These are phyloP conservation scores for Hylyphantes graminicola DNA, from an alignment of 1,140 invertebrate species.

Conservation along the genomic window DNA sequence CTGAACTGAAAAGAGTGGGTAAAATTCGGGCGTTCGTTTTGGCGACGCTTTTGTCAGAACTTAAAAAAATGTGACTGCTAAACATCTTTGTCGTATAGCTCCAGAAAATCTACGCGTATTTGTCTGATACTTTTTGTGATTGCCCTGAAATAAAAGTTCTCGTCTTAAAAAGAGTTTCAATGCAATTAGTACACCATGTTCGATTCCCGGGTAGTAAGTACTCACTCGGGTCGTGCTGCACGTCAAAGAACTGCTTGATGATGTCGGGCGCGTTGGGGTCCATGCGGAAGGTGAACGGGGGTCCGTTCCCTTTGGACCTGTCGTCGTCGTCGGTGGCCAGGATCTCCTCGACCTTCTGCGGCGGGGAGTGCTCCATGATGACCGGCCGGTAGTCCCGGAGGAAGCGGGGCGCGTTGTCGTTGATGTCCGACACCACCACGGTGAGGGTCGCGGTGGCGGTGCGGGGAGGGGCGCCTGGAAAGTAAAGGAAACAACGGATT, in stretches of 20 bases:
- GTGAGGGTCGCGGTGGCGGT: conserved; percentile 95
- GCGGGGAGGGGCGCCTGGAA: conserved; percentile 77
- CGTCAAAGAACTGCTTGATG: conserved; percentile 92
- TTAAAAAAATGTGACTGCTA: too few species aligned
- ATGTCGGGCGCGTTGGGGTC: conserved; percentile 93
- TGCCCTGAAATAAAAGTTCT: too few species aligned
- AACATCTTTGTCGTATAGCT: too few species aligned
- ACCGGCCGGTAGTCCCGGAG: conserved; percentile 89
- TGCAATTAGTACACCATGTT: too few species aligned
- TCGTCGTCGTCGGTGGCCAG: conserved; percentile 96
- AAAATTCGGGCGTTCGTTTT: too few species aligned
- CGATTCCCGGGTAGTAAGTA: too few species aligned
- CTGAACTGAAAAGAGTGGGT: too few species aligned
- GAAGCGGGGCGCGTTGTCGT: conserved; percentile 80
- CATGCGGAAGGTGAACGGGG: conserved; percentile 92
- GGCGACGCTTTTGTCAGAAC: too few species aligned
- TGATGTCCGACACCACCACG: conserved; percentile 95
- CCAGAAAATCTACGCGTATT: too few species aligned
- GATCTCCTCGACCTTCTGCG: conserved; percentile 91
- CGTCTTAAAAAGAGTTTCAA: too few species aligned
- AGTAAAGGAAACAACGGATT: neutral
- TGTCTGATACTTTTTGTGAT: too few species aligned
- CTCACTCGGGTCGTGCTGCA: conserved; percentile 67
- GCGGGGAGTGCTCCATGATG: conserved; percentile 84
- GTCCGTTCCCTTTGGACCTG: conserved; percentile 92